phyloP scores from a whole-genome alignment of 2,113 vertebrate species.

The Podilymbus podiceps region DNA sequence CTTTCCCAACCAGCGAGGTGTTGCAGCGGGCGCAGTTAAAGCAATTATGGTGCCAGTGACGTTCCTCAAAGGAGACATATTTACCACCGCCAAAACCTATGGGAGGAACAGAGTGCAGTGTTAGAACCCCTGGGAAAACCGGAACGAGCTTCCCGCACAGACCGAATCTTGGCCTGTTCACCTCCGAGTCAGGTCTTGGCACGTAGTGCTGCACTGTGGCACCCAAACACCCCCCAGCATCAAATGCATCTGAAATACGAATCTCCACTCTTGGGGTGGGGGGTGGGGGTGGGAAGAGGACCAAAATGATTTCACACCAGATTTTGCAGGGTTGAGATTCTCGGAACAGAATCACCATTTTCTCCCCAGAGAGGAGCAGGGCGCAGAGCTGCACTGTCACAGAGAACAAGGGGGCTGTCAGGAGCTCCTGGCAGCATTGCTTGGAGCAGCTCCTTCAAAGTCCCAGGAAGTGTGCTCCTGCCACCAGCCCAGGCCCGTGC shows the following conservation, averaged over 20 bases:
- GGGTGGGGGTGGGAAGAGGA: background rate
- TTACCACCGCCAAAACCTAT: constrained; percentile 94
- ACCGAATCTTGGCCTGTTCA: rapidly evolving
- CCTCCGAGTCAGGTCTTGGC: background rate
- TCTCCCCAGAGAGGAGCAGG: background rate
- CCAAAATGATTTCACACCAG: background rate
- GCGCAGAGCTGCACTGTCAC: background rate
- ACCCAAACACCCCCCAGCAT: background rate
- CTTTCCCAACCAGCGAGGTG: constrained; percentile 90
- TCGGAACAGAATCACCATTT: background rate
- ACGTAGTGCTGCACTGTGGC: rapidly evolving
- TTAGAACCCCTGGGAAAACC: background rate
- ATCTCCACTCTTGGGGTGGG: background rate
- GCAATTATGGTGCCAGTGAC: constrained; percentile 97
- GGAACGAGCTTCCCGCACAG: background rate
- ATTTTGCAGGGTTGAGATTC: background rate
- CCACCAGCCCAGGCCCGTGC: background rate
- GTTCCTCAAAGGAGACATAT: constrained; percentile 97
- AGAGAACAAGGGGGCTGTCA: background rate
- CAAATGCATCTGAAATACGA: rapidly evolving
- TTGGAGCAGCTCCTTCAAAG: background rate
- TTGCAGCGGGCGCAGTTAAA: constrained; percentile 93
- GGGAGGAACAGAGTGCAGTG: background rate
- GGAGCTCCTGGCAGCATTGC: background rate
- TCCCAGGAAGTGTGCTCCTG: background rate